Percentiles rank a stretch among this genome's conserved stretches.
These are phyloP conservation scores for Euzetes globulus DNA, from an alignment of 2,888 invertebrate genomes.

Conservation along the genomic window DNA sequence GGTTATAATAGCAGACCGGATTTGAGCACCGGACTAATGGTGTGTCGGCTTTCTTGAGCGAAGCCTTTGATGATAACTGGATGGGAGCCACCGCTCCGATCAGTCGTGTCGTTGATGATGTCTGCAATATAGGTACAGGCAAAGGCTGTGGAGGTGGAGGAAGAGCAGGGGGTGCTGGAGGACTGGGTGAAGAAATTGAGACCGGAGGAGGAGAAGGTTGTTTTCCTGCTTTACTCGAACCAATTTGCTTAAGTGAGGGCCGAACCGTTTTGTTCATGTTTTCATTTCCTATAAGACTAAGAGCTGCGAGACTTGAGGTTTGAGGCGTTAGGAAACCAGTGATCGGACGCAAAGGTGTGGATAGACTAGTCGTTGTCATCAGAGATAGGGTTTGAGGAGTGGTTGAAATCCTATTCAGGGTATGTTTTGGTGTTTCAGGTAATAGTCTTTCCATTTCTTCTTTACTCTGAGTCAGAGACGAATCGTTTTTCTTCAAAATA, in stretches of 20 bases:
- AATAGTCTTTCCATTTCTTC: constrained; percentile 16
- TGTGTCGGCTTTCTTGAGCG: constrained; percentile 12
- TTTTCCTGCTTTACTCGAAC: constrained; percentile 9
- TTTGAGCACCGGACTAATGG: constrained; percentile 26
- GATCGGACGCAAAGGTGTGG: neutral
- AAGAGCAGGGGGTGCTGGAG: neutral
- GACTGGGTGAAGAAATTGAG: neutral
- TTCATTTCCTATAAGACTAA: neutral
- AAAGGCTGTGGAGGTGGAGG: neutral
- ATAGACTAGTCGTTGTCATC: neutral
- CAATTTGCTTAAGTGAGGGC: constrained; percentile 7
- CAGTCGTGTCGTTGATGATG: neutral
- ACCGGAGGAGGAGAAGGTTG: neutral
- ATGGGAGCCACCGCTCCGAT: constrained; percentile 21
- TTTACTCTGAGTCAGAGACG: neutral
- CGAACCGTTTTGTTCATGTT: neutral
- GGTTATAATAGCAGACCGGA: neutral
- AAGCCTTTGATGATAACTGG: neutral
- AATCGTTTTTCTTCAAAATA: constrained; percentile 24
- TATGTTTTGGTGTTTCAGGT: neutral
- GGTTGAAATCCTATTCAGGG: neutral
- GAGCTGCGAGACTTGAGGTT: neutral
- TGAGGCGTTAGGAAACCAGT: neutral
- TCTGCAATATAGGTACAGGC: neutral
- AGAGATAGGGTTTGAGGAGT: neutral